phyloP scores from a whole-genome alignment of 1,140 invertebrate genomes.

The Drosophila kohkoa region DNA sequence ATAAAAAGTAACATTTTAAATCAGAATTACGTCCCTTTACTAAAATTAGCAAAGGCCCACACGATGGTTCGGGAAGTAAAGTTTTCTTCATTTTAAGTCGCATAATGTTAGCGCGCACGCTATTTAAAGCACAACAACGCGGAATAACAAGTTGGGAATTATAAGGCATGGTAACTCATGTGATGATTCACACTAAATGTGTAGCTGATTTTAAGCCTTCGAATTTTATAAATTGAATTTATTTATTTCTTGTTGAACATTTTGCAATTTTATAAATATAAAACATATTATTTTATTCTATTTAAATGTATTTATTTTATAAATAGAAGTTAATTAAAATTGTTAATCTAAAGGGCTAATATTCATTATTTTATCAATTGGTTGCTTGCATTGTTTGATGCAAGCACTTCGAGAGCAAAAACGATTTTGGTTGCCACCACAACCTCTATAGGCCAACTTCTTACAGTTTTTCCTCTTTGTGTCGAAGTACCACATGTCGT shows the following conservation, averaged over 20 bases:
- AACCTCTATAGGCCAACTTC: conserved; percentile 2
- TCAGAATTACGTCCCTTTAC: conserved; percentile 79
- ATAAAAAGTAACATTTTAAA: conserved; percentile 16
- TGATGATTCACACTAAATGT: no score
- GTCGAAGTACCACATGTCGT: conserved; percentile 16
- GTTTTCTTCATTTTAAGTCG: conserved; percentile 52
- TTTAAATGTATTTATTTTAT: no score
- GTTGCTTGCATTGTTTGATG: neutral
- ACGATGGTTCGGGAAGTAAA: conserved; percentile 69
- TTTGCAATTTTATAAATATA: no score
- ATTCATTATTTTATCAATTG: no score
- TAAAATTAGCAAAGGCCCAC: conserved; percentile 74
- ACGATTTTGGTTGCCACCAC: conserved; percentile 1
- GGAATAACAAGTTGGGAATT: conserved; percentile 64
- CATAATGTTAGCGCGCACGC: rapidly evolving
- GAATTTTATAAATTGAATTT: neutral
- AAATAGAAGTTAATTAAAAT: no score
- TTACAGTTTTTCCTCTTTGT: neutral
- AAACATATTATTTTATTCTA: no score
- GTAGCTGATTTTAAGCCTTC: no score
- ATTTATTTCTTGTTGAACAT: neutral
- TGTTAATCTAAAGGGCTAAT: no score
- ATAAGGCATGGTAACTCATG: neutral
- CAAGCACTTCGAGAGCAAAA: neutral
- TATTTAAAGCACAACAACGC: conserved; percentile 3